Base-by-base conservation (phyloP, 2,113 vertebrate genomes). In the Peromyscus californicus region DNA sequence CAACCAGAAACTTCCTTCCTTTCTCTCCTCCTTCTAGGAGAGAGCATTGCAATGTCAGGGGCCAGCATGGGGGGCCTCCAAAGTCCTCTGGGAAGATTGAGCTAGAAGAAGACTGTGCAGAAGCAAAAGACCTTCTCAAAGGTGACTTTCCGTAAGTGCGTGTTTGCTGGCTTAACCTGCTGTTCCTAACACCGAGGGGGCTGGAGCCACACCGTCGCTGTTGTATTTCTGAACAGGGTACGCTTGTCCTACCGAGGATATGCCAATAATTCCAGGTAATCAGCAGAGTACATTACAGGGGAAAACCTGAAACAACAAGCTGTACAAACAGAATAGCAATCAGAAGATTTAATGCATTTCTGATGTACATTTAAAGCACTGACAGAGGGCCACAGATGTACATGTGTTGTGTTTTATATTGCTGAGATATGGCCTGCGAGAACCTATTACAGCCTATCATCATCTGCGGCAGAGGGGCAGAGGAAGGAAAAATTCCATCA, bases 341-440 rank as follows among this genome's bases (percentile, higher is more conserved):
- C 99, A 99, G 99, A 98, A 99, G 99, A 99, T 99, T 99, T 99
- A 99, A 99, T 99, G 99, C 99, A 99, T 99, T 99, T 99, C 99
- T 99, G 99, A 99, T 99, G 99, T 99, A 99, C 99, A 98, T 99
- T 99, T 99, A 99, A 99, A 98, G 98, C 99, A 98, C 92, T 99
- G 99, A 99, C 99, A 99, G 99, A 98, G 99, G 99, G 99, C 99
- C 99, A 99, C 99, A 99, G 99, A 99, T 99, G 99, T 99, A 99
- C 99, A 99, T 98, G 99, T 99, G 99, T 99, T 99, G 99, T 98
- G 99, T 99, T 99, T 99, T 99, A 99, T 99, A 99, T 99, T 99
- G 99, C 99, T 99, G 99, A 99, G 99, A 99, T 99, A 99, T 99
- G 99, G 99, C 98, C 98, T 99, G 99, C 98, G 99, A 99, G 99